phyloP scores from a whole-genome alignment of 1,140 invertebrate genomes.

The Chelonus insularis region DNA sequence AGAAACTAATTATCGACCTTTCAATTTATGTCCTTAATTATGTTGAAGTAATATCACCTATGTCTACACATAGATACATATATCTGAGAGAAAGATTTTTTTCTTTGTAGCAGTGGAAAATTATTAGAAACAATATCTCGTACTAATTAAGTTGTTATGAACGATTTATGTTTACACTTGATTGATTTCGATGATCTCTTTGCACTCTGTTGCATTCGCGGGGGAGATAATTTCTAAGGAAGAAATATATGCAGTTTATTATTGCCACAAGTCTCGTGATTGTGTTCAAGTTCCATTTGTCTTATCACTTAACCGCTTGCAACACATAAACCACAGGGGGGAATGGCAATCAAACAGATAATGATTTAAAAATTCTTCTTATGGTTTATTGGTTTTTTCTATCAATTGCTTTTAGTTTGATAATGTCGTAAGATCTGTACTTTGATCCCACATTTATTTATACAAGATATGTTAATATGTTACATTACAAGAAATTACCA shows the following conservation, averaged over 20 bases:
- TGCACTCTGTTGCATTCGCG: neutral
- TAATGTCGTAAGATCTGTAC: too few relatives aligned
- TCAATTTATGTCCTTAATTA: too few relatives aligned
- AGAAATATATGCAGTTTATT: constrained; percentile 17
- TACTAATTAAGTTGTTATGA: constrained; percentile 7
- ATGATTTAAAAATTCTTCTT: constrained; percentile 34
- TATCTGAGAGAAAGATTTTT: too few relatives aligned
- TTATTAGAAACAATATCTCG: constrained; percentile 7
- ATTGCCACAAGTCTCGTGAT: constrained; percentile 7
- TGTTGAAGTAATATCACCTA: too few relatives aligned
- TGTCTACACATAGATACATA: too few relatives aligned
- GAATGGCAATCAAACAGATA: constrained; percentile 49
- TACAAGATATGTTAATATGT: too few relatives aligned
- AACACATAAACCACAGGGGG: constrained; percentile 45
- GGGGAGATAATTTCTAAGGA: constrained; percentile 26
- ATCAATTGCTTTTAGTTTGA: neutral
- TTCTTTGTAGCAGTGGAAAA: constrained; percentile 11
- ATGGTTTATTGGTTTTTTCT: neutral
- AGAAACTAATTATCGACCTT: too few relatives aligned
- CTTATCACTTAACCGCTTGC: constrained; percentile 39
- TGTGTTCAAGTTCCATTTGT: constrained; percentile 41
- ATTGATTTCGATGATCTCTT: constrained; percentile 1
- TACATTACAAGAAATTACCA: too few relatives aligned
- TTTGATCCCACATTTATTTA: neutral
- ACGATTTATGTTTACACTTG: constrained; percentile 8